phyloP scores from a whole-genome alignment of 2,888 invertebrate species.

The Lepidocyrtinus sp. region DNA sequence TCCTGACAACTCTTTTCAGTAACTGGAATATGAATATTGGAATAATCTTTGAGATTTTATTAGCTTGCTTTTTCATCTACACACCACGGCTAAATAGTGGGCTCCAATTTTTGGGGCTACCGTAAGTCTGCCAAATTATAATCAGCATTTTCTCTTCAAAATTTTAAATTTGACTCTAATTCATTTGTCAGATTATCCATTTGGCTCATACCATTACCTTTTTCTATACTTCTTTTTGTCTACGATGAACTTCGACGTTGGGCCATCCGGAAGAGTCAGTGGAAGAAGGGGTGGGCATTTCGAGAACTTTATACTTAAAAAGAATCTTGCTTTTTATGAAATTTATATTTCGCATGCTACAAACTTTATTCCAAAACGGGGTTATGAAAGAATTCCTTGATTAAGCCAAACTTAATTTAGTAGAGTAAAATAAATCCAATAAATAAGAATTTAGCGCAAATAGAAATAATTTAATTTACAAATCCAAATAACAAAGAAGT shows the following conservation, averaged over 20 bases:
- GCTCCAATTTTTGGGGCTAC: constrained; percentile 50
- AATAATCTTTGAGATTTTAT: constrained; percentile 62
- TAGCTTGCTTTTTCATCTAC: constrained; percentile 67
- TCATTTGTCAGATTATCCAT: constrained; percentile 72
- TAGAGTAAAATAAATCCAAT: too few relatives aligned
- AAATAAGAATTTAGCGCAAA: too few relatives aligned
- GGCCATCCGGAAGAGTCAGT: constrained; percentile 55
- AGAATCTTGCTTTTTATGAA: too few relatives aligned
- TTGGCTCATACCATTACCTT: constrained; percentile 77
- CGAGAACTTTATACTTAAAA: constrained; percentile 68
- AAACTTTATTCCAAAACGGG: too few relatives aligned
- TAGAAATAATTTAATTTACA: too few relatives aligned
- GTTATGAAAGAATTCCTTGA: too few relatives aligned
- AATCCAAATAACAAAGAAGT: too few relatives aligned
- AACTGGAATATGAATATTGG: constrained; percentile 69
- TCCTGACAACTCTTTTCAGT: constrained; percentile 39
- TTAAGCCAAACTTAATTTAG: too few relatives aligned
- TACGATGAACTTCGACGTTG: constrained; percentile 75
- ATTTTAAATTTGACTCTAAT: constrained; percentile 10
- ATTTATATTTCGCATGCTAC: too few relatives aligned
- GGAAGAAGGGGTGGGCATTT: constrained; percentile 71
- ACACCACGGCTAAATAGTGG: constrained; percentile 61
- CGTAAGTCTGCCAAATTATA: constrained; percentile 70
- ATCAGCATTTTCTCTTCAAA: constrained; percentile 70
- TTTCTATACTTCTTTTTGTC: constrained; percentile 75